Evolutionary conservation across 2,888 invertebrate genomes (phyloP).

Genomic region (Steinernema hermaphroditum): DNA sequence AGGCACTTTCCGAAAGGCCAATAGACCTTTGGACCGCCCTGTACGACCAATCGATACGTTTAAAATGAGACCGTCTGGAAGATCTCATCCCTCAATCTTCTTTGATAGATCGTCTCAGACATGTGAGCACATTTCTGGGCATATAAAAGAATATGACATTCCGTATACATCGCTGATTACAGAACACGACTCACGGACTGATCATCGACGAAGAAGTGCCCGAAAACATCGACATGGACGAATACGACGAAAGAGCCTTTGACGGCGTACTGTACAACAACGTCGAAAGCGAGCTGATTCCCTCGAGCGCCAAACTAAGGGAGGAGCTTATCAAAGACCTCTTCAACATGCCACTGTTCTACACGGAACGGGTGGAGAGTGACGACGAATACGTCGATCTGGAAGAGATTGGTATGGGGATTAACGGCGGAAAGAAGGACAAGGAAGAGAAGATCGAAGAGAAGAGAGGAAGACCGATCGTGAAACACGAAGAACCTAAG

Average conservation of each 20-base stretch:
- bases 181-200: constrained; percentile 38
- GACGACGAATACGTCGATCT: neutral
- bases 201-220: constrained; percentile 36
- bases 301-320: neutral
- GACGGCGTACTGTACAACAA: constrained; percentile 35
- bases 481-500: neutral
- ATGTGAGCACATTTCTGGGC: too few relatives aligned
- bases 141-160: constrained; percentile 21
- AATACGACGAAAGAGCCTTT: constrained; percentile 39
- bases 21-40: too few relatives aligned
- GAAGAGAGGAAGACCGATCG: neutral
- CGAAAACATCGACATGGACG: constrained; percentile 40
- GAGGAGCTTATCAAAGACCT: neutral
- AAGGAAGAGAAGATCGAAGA: neutral
- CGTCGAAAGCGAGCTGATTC: neutral
- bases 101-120: too few relatives aligned
- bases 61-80: too few relatives aligned
- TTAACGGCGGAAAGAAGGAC: too few relatives aligned
- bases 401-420: neutral
- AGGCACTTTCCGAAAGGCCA: too few relatives aligned
- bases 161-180: neutral
- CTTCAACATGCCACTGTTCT: neutral
- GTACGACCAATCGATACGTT: too few relatives aligned
- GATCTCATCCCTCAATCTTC: too few relatives aligned
- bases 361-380: neutral